Base-by-base conservation (phyloP, 2,888 invertebrate species). In the Epinotia ramella region DNA sequence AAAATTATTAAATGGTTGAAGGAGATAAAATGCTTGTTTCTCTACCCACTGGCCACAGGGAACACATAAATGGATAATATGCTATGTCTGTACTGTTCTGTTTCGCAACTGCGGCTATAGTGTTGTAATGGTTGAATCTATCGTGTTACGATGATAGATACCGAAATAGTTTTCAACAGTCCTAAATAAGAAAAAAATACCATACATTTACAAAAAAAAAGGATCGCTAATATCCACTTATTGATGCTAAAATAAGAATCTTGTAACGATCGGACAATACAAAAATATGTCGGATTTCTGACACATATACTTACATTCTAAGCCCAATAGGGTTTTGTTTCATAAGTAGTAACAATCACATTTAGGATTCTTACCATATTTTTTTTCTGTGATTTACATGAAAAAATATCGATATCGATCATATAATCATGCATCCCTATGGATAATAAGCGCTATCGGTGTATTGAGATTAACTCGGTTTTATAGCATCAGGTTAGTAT, bases 381-480 rank as follows among this genome's bases (percentile, higher is more conserved):
- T 12, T 59, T 24, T 7, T 12, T 5, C 20, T 44, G 63, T 18
- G n/a, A n/a, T n/a, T 40, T n/a, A 11, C 33, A 5, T 9, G 40
- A 40, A 4, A 24, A 57, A 7, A 40, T 66, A 62, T 67, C 59
- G 72, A 76, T 72, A 73, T 72, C 71, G 67, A 60, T 49, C 63
- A 40, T 66, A 13, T 9, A 3, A 63, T 33, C 24, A 76, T 9
- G 78, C 91, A 84, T 81, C 91, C 83, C 91, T 93, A 87, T 44
- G 81, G 78, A 88, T 91, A 92, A 93, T 93, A 93, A 92, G 89
- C 88, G 88, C 93, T 91, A 93, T 94, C 91, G 91, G 90, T 91
- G 93, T 94, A 94, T 94, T 93, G 92, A 94, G 94, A 94, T 94
- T 94, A 94, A 94, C 91, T 89, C 86, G 89, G 84, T 88, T 94